Percentiles rank a stretch among this genome's conserved stretches.
phyloP scores from a whole-genome alignment of 2,797 vertebrate species.

The Coendou prehensilis region DNA sequence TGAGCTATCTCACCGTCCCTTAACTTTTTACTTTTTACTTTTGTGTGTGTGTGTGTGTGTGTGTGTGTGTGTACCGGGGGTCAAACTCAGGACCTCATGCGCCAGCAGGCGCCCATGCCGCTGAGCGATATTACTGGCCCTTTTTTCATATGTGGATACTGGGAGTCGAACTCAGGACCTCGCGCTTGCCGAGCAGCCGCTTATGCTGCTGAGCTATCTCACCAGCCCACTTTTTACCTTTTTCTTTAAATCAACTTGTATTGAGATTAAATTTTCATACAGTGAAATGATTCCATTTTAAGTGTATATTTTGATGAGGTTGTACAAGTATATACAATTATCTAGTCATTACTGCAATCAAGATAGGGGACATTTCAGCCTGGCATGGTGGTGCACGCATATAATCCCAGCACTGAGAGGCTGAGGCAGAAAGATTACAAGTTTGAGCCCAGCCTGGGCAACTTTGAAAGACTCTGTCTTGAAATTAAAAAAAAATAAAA shows the following conservation, averaged over 20 bases:
- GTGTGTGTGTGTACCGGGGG: too few species aligned
- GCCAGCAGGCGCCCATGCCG: too few species aligned
- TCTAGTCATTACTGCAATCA: not conserved
- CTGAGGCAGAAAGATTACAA: not conserved
- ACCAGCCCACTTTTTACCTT: not conserved
- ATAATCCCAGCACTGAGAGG: not conserved
- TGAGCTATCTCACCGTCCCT: too few species aligned
- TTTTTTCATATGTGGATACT: too few species aligned
- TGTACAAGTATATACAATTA: not conserved
- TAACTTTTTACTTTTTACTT: too few species aligned
- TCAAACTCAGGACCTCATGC: too few species aligned
- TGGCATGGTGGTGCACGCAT: not conserved
- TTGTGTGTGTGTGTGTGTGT: too few species aligned
- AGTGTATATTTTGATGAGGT: not conserved
- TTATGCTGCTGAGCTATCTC: too few species aligned
- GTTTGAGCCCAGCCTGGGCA: not conserved
- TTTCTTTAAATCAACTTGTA: not conserved
- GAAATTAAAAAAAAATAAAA: not conserved
- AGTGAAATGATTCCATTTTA: not conserved
- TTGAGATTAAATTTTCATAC: not conserved
- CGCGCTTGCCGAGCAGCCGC: too few species aligned
- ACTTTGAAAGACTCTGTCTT: not conserved
- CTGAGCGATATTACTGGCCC: too few species aligned
- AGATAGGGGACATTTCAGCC: not conserved
- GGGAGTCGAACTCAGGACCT: too few species aligned